These are phyloP conservation scores for Halictus rubicundus DNA, from an alignment of 1,140 invertebrate genomes.

Conservation along the genomic window DNA sequence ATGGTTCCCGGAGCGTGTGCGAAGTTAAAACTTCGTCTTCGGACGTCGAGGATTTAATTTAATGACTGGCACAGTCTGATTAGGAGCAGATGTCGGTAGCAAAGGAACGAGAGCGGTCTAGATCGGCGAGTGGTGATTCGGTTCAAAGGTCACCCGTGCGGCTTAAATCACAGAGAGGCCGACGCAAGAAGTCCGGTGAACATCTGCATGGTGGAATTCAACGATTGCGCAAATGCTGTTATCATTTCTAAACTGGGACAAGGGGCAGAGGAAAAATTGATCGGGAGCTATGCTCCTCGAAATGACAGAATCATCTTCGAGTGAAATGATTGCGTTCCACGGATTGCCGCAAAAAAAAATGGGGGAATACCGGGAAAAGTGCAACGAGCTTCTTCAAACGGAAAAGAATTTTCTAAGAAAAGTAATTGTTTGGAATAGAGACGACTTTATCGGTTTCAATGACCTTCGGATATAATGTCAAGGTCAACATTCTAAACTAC, in stretches of 20 bases:
- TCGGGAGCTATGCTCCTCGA: constrained; percentile 6
- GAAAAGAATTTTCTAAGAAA: too few relatives aligned
- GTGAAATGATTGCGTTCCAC: background rate
- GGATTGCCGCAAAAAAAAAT: too few relatives aligned
- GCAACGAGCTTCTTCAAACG: too few relatives aligned
- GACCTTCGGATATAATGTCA: too few relatives aligned
- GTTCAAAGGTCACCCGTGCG: constrained; percentile 42
- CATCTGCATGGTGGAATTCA: constrained; percentile 44
- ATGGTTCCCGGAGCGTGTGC: background rate
- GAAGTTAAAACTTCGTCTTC: background rate
- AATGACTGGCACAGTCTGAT: constrained; percentile 1
- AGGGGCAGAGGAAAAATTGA: constrained; percentile 27
- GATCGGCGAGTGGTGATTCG: constrained; percentile 32
- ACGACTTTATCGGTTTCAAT: too few relatives aligned
- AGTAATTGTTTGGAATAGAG: too few relatives aligned
- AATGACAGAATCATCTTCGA: background rate
- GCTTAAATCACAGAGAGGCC: constrained; percentile 27
- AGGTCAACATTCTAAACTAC: too few relatives aligned
- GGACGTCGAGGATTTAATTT: background rate
- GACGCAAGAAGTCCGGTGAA: constrained; percentile 1
- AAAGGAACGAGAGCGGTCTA: constrained; percentile 13
- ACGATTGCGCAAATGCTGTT: constrained; percentile 40
- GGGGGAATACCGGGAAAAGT: too few relatives aligned
- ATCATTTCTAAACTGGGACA: constrained; percentile 29
- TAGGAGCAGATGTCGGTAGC: constrained; percentile 4